A percentile compares a stretch with the other conserved stretches of the same genome.
Evolutionary conservation across 30 jellyfish, hydroid and myxozoan species (phyloP).

Genomic region (Pelagia noctiluca): DNA sequence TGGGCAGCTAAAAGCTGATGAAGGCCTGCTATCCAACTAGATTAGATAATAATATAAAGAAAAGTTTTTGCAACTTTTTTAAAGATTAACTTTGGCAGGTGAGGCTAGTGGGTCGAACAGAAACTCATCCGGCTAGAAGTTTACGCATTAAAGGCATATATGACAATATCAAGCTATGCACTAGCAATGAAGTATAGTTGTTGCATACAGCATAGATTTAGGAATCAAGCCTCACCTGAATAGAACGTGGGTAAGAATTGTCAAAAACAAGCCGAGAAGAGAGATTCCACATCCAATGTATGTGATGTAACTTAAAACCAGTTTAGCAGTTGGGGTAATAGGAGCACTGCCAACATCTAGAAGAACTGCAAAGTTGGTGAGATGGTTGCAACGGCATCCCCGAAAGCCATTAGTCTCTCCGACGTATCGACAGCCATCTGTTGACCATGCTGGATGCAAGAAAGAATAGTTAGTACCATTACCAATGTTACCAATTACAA

Average conservation of each 20-base stretch:
- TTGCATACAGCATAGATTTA: too few relatives aligned
- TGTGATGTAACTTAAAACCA: conserved; percentile 41
- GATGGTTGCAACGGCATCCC: conserved; percentile 67
- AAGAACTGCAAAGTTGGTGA: conserved; percentile 72
- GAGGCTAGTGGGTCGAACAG: too few relatives aligned
- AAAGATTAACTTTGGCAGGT: too few relatives aligned
- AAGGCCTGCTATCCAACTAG: too few relatives aligned
- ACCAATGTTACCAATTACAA: not conserved
- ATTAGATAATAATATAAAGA: too few relatives aligned
- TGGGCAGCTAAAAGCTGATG: too few relatives aligned
- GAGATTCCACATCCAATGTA: conserved; percentile 73
- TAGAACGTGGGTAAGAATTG: conserved; percentile 18
- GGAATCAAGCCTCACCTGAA: conserved; percentile 67
- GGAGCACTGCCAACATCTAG: conserved; percentile 30
- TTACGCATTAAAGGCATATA: too few relatives aligned
- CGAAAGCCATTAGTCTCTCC: conserved; percentile 24
- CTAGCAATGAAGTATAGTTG: too few relatives aligned
- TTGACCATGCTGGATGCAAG: conserved; percentile 50
- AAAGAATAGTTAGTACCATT: not conserved
- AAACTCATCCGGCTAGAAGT: too few relatives aligned
- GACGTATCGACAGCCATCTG: conserved; percentile 58
- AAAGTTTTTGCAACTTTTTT: too few relatives aligned
- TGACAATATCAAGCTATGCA: too few relatives aligned
- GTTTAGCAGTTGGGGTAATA: conserved; percentile 23
- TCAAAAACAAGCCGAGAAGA: conserved; percentile 37